Conservation (phyloP, 2,113 vertebrate species). For the Amphiprion percula region DNA sequence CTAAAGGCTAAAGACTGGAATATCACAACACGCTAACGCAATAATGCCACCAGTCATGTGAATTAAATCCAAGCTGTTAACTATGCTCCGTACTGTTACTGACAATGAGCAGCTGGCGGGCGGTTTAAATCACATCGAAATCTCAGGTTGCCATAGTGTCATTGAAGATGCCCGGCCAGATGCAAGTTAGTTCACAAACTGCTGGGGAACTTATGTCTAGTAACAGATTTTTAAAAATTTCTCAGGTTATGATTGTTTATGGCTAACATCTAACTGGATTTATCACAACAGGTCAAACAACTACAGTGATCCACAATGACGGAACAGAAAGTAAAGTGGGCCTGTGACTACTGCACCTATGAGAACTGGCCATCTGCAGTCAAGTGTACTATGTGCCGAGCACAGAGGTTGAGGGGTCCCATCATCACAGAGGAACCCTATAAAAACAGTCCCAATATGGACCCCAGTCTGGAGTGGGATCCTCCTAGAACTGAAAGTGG, state of each 20-base stretch:
- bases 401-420: slow-evolving; percentile 89
- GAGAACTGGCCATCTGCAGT: slow-evolving; percentile 95
- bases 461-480: slow-evolving; percentile 88
- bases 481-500: slow-evolving; percentile 87
- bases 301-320: slow-evolving; percentile 89
- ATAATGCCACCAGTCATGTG: slow-evolving; percentile 8
- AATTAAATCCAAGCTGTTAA: not conserved
- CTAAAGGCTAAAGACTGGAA: slow-evolving; percentile 26
- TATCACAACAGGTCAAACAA: slow-evolving; percentile 32
- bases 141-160: not conserved
- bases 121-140: not conserved
- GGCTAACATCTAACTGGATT: not conserved
- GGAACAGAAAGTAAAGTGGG: slow-evolving; percentile 93
- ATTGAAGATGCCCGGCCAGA: not conserved
- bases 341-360: slow-evolving; percentile 96
- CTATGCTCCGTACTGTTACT: not conserved
- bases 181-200: slow-evolving; percentile 37
- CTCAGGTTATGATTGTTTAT: not conserved
- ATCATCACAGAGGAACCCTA: slow-evolving; percentile 96
- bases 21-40: not conserved
- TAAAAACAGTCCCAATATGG: slow-evolving; percentile 86
- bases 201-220: not conserved
- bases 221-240: not conserved
- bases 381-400: slow-evolving; percentile 97
- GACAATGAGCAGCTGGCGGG: not conserved